Evolutionary conservation across 2,113 vertebrate genomes (phyloP).

Genomic region (Sphaerodactylus townsendi): DNA sequence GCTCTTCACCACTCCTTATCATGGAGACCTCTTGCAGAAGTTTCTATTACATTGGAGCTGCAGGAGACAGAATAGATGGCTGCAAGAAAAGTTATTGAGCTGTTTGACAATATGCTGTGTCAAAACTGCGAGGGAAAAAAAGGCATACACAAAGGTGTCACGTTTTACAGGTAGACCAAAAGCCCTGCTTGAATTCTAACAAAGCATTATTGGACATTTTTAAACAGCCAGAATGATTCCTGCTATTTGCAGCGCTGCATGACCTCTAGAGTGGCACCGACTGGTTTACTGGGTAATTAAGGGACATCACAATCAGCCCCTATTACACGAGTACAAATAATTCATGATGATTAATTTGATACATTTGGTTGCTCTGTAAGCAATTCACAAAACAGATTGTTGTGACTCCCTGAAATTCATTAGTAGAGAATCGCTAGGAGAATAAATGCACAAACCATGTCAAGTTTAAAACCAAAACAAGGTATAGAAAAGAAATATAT

Average conservation of each 20-base stretch:
- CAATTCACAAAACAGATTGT: background rate
- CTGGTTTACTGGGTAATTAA: slow-evolving; percentile 19
- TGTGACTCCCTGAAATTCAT: slow-evolving; percentile 5
- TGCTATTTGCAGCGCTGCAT: background rate
- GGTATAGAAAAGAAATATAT: background rate
- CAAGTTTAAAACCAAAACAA: background rate
- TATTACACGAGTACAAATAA: slow-evolving; percentile 32
- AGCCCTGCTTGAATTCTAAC: background rate
- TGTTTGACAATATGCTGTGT: background rate
- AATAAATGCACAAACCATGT: background rate
- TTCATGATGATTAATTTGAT: slow-evolving; percentile 7
- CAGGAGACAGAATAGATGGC: background rate
- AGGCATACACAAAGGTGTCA: background rate
- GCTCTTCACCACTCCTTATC: background rate
- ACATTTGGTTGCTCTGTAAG: background rate
- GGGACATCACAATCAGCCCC: background rate
- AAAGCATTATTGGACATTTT: background rate
- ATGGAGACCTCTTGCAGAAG: background rate
- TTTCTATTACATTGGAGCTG: background rate
- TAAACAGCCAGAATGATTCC: background rate
- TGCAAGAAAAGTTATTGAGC: background rate
- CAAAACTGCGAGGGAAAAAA: background rate
- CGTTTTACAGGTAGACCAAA: background rate
- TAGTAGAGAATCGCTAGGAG: background rate
- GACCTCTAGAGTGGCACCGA: background rate